These are phyloP conservation scores for Argyrosomus japonicus DNA, from an alignment of 2,113 vertebrate species.

Conservation along the genomic window DNA sequence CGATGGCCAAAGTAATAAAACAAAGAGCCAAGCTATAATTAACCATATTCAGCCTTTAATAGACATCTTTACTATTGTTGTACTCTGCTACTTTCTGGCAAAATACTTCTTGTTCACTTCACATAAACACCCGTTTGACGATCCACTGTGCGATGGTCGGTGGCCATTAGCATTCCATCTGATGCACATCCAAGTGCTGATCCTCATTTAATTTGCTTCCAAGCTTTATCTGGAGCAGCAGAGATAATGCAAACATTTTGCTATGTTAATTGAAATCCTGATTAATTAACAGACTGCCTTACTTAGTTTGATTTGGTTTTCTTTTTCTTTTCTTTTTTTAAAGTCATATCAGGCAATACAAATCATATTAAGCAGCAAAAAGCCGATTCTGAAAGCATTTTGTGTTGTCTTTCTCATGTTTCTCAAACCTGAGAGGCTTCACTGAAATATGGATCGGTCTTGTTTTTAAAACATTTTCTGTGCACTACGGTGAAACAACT, in stretches of 20 bases:
- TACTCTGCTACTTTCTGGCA: neutral
- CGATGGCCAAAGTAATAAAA: no score
- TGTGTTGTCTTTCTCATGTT: neutral
- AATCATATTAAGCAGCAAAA: conserved; percentile 18
- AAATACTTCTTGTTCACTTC: conserved; percentile 3
- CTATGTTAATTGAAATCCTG: conserved; percentile 68
- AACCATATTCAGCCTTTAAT: neutral
- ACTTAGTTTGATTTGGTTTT: neutral
- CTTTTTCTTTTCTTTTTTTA: neutral
- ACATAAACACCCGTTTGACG: conserved; percentile 14
- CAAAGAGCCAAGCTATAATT: neutral
- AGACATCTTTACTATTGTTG: neutral
- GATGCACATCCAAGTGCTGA: conserved; percentile 38
- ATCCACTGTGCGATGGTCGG: conserved; percentile 15
- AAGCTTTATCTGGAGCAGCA: conserved; percentile 54
- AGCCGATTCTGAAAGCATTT: neutral
- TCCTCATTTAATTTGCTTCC: conserved; percentile 56
- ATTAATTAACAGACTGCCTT: conserved; percentile 60
- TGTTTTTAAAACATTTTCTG: neutral
- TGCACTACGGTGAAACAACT: conserved; percentile 19
- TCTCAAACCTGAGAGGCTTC: neutral
- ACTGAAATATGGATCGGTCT: conserved; percentile 25
- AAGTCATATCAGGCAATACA: conserved; percentile 14
- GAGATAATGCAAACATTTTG: conserved; percentile 63
- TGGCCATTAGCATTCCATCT: conserved; percentile 54